These are phyloP conservation scores for Dicerorhinus sumatrensis DNA, from an alignment of 2,113 vertebrate species.

Conservation along the genomic window DNA sequence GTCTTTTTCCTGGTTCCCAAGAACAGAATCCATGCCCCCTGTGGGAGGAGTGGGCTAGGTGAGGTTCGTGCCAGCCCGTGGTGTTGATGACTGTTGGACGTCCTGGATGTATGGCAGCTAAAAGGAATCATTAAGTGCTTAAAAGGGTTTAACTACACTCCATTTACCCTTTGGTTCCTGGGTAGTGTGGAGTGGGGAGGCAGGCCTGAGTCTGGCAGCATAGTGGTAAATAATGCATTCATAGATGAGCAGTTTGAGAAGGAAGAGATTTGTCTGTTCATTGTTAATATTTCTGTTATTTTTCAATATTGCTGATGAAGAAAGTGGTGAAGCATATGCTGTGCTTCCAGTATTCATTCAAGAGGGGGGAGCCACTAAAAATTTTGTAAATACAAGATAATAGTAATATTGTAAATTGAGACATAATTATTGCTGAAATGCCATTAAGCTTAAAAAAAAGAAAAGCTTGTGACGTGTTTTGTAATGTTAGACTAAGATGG, in stretches of 20 bases:
- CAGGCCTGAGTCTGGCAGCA: not conserved
- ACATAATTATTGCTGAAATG: not conserved
- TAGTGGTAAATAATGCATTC: not conserved
- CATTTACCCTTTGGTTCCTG: not conserved
- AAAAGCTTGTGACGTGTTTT: not conserved
- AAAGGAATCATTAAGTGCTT: not conserved
- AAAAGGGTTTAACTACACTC: not conserved
- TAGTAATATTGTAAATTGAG: not conserved
- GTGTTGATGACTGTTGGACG: not conserved
- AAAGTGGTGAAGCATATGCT: not conserved
- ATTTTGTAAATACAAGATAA: not conserved
- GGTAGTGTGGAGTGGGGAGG: not conserved
- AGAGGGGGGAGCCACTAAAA: not conserved
- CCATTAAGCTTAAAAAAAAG: slow-evolving; percentile 21
- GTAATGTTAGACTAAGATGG: not conserved
- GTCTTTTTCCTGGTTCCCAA: not conserved
- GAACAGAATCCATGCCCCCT: not conserved
- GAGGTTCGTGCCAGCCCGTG: not conserved
- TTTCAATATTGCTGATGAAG: not conserved
- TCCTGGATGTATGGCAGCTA: not conserved
- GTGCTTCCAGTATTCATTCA: not conserved
- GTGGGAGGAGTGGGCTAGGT: not conserved
- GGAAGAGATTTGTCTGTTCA: not conserved
- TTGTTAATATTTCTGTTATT: not conserved
- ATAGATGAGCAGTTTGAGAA: not conserved